Conservation (phyloP, 1,140 invertebrate genomes). For the Coptotermes formosanus region DNA sequence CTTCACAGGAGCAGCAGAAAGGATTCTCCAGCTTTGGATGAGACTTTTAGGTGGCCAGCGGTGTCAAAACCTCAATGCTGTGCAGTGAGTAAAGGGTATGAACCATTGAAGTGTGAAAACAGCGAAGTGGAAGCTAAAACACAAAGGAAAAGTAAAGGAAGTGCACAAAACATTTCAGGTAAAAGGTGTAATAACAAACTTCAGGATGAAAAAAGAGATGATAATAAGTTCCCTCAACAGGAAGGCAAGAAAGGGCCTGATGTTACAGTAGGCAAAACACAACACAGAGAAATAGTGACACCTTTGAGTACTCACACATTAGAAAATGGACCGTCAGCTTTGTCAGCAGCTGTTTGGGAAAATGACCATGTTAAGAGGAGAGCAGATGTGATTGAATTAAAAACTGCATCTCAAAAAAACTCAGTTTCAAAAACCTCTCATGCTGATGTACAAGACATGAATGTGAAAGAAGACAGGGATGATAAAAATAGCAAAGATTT, state of each 20-base stretch:
- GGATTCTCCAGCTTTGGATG: not conserved
- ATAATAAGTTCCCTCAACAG: not conserved
- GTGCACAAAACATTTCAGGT: not conserved
- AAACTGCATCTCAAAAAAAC: not conserved
- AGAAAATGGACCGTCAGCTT: not conserved
- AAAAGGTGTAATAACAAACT: not conserved
- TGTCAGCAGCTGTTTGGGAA: not conserved
- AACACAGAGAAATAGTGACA: not conserved
- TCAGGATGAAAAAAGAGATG: not conserved
- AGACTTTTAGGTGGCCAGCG: not conserved
- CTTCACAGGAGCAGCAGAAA: not conserved
- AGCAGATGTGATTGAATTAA: not conserved
- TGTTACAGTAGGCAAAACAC: not conserved
- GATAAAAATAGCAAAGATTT: not conserved
- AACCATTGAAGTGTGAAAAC: not conserved
- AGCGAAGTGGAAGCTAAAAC: not conserved
- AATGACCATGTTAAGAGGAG: not conserved
- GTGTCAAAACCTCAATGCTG: not conserved
- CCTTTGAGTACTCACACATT: not conserved
- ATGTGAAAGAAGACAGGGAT: too few relatives aligned
- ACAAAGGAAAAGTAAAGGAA: not conserved
- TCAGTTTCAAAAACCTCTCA: not conserved
- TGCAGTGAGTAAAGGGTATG: not conserved
- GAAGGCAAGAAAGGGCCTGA: not conserved
- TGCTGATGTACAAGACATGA: not conserved